Evolutionary conservation across 2,888 invertebrate species (phyloP), one percentile per base, ranked within the genome.

Genomic region (Caenorhabditis uteleia): DNA sequence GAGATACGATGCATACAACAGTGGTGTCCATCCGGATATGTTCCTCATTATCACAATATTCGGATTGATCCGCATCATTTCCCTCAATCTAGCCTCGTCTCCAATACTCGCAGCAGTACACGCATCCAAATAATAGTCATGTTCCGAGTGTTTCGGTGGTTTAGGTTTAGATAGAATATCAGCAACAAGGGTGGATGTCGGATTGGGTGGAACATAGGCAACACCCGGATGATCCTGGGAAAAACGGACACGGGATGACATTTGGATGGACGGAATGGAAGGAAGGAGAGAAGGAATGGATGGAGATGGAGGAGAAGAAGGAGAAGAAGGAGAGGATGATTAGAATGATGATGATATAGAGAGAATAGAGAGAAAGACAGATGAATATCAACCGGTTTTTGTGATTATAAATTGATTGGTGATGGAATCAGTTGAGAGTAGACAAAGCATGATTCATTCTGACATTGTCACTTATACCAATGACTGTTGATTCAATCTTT

Each of bases 1-100:
- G 87, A 95, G 93, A 84, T 94, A 95, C 14, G 95, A 92, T 0
- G 95, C 91, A 83, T 95, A 95, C 84, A 95, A 95, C 50, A 97
- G 84, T 0, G 97, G 94, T 0, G 95, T 95, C 95, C 95, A 95
- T 0, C 95, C 95, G 0, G 92, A 31, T 10, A 31, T 40, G 25
- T 73, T 73, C 29, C 54, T 54, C 54, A 34, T 21, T 7, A 48
- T 44, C 16, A 68, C 53, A 10, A 53, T 34, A 38, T 33, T 45
- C 38, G 68, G 48, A n/a, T 62, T 46, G 23, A 47, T 55, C 48
- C 40, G 45, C 36, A 59, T 16, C 14, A 57, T 16, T 29, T 54
- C 59, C 39, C 50, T 45, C 2, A 75, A 51, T 14, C 50, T 50
- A n/a, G 58, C 53, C 4, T 51, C 44, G 25, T 75, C 73, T n/a